phyloP scores from a whole-genome alignment of 2,113 vertebrate species.

The Pygathrix nemaeus region DNA sequence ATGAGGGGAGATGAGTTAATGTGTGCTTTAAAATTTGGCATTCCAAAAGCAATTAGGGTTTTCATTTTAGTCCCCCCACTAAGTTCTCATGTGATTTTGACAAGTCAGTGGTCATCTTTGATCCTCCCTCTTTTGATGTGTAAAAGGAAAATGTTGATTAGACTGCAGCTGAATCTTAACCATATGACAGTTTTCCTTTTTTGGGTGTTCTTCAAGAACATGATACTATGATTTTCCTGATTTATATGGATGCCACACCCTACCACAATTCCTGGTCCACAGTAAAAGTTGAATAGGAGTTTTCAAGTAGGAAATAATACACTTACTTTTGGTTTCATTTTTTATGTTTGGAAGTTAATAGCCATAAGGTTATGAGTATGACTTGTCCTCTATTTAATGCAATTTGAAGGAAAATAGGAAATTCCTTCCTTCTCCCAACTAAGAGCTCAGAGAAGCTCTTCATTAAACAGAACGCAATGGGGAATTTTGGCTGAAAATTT shows the following conservation, averaged over 20 bases:
- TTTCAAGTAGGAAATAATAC: background rate
- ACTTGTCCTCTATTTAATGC: background rate
- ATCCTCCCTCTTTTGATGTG: background rate
- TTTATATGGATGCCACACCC: background rate
- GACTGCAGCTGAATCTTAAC: background rate
- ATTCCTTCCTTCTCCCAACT: accelerated
- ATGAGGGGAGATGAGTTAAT: background rate
- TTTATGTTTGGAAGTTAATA: background rate
- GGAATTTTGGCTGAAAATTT: background rate
- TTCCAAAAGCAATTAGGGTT: background rate
- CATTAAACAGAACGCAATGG: background rate
- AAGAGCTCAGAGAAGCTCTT: background rate
- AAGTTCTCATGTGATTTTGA: background rate
- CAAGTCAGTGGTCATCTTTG: background rate
- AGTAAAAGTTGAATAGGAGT: background rate
- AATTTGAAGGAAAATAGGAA: background rate
- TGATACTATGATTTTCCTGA: background rate
- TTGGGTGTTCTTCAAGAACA: background rate
- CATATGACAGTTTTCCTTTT: background rate
- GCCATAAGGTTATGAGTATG: background rate
- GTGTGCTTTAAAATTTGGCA: background rate
- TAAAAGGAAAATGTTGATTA: background rate
- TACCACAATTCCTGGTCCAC: background rate
- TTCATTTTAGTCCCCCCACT: background rate
- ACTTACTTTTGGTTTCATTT: background rate